phyloP scores from a whole-genome alignment of 2,113 vertebrate species.

The Telmatochromis sp. region DNA sequence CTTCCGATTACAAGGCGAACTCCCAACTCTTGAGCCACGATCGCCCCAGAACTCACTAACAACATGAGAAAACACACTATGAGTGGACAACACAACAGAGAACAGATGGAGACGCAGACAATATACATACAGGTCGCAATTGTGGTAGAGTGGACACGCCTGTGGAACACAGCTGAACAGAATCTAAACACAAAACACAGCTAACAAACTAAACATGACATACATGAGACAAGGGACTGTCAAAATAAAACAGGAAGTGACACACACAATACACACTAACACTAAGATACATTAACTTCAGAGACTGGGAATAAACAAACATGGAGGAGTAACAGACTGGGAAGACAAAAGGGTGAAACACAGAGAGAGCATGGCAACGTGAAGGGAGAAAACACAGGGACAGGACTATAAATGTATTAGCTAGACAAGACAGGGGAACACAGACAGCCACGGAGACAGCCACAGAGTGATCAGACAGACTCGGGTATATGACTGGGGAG shows the following conservation, averaged over 20 bases:
- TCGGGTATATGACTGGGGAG: not conserved
- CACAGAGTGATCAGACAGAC: not conserved
- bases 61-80: not conserved
- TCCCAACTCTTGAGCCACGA: no score
- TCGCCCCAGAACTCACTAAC: not conserved
- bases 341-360: not conserved
- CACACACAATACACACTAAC: not conserved
- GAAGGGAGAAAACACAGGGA: not conserved
- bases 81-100: not conserved
- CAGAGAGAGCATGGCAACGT: not conserved
- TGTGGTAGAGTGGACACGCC: not conserved
- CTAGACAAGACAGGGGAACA: not conserved
- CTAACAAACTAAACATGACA: not conserved
- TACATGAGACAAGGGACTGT: not conserved
- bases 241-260: not conserved
- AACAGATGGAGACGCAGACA: not conserved
- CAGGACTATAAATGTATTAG: not conserved
- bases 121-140: not conserved
- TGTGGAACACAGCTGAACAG: not conserved
- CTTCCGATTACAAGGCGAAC: no score
- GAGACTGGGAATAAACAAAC: not conserved
- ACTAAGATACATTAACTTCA: not conserved
- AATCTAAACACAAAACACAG: not conserved
- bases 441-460: not conserved
- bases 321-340: not conserved